Percentiles rank a stretch among this genome's conserved stretches.
Conservation (phyloP, 2,113 vertebrate species). For the Ondatra zibethicus region DNA sequence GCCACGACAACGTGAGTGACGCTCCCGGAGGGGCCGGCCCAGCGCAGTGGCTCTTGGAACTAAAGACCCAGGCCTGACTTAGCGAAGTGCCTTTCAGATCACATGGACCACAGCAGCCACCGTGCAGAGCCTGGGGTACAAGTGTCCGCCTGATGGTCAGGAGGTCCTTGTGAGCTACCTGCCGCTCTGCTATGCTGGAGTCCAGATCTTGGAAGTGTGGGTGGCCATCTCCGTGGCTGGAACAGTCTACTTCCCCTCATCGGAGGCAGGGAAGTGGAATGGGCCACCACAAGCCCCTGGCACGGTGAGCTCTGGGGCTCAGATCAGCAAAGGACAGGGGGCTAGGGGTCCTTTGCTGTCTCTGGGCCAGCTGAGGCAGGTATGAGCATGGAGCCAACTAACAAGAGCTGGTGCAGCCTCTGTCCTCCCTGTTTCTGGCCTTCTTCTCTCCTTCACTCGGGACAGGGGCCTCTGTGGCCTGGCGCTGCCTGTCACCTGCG, state of each 20-base stretch:
- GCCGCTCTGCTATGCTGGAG: not conserved
- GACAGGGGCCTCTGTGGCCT: not conserved
- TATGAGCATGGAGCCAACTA: not conserved
- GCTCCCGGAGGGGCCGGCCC: fast-evolving
- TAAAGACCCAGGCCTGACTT: not conserved
- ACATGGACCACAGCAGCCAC: slow-evolving; percentile 46
- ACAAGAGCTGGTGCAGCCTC: not conserved
- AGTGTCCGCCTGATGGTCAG: not conserved
- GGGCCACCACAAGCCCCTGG: not conserved
- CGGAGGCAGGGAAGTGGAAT: not conserved
- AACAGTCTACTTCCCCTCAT: not conserved
- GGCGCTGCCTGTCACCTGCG: not conserved
- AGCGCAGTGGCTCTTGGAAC: fast-evolving
- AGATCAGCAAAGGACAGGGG: not conserved
- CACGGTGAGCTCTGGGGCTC: not conserved
- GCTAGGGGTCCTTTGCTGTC: not conserved
- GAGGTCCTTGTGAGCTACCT: slow-evolving; percentile 62
- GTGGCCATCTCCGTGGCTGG: slow-evolving; percentile 34
- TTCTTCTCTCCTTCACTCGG: not conserved
- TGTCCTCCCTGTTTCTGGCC: not conserved
- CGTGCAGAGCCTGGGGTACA: not conserved
- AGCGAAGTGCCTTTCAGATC: slow-evolving; percentile 28
- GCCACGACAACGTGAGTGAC: slow-evolving; percentile 93
- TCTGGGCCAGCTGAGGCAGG: not conserved
- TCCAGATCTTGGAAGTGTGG: slow-evolving; percentile 64